Conservation (phyloP, 2,797 vertebrate genomes). For the Fringilla coelebs region DNA sequence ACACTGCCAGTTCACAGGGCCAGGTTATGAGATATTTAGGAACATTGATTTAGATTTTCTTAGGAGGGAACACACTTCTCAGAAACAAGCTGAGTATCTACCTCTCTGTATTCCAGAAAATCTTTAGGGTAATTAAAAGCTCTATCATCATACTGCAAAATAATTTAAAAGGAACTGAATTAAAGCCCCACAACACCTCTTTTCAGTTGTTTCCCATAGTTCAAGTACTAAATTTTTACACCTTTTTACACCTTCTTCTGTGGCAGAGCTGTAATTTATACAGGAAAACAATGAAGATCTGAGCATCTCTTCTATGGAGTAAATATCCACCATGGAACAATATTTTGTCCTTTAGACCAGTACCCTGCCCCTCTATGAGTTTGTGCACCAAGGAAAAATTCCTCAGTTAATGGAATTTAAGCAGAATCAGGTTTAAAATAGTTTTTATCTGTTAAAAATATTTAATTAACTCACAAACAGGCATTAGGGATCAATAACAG, state of each 20-base stretch:
- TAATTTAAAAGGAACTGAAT: background rate
- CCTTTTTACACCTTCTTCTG: background rate
- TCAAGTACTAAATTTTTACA: background rate
- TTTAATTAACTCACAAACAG: background rate
- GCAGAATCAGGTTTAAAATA: background rate
- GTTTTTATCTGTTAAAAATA: background rate
- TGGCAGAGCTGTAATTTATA: background rate
- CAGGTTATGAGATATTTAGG: background rate
- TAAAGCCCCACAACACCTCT: background rate
- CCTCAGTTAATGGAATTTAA: background rate
- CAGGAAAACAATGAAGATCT: background rate
- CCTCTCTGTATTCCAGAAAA: background rate
- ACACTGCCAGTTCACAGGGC: background rate
- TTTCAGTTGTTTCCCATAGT: background rate
- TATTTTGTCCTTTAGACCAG: background rate
- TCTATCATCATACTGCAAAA: background rate
- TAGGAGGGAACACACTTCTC: background rate
- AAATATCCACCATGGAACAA: background rate
- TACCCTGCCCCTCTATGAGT: background rate
- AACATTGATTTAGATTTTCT: background rate
- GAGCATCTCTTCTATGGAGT: background rate
- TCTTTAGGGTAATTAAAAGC: background rate
- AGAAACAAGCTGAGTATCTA: background rate
- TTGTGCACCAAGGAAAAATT: background rate
- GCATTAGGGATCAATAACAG: background rate